Conservation (phyloP, 2,113 vertebrate genomes). For the Alaudala cheleensis region DNA sequence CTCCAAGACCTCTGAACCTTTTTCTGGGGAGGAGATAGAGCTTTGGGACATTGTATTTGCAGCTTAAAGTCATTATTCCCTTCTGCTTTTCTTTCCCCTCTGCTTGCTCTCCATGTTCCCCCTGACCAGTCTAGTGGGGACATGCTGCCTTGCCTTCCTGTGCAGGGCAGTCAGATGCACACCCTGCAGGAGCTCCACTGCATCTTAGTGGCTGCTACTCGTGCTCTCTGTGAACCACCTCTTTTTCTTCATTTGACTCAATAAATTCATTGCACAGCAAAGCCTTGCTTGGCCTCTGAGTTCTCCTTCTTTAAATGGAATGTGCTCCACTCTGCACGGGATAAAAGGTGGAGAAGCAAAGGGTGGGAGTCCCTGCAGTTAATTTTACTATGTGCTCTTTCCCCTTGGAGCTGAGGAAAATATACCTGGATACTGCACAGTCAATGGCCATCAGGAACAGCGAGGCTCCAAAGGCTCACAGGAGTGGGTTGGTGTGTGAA, state of each 20-base stretch:
- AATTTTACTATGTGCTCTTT: not conserved
- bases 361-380: too few relatives aligned
- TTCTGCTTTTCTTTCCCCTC: not conserved
- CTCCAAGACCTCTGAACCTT: not conserved
- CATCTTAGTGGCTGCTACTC: not conserved
- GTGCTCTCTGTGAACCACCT: not conserved
- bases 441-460: not conserved
- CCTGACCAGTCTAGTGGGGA: fast-evolving
- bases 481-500: not conserved
- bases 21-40: not conserved
- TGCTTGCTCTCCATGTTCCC: fast-evolving
- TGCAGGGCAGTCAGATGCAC: too few relatives aligned
- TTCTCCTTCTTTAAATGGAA: not conserved
- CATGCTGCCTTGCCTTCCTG: fast-evolving
- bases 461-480: too few relatives aligned
- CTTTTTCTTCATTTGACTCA: not conserved
- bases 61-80: not conserved
- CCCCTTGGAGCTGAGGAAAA: not conserved
- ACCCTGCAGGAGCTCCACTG: not conserved
- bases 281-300: too few relatives aligned
- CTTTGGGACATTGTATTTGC: not conserved
- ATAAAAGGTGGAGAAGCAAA: not conserved
- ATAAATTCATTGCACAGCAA: not conserved
- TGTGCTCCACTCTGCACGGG: not conserved
- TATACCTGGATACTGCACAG: too few relatives aligned